phyloP scores from a whole-genome alignment of 2,113 vertebrate species.

The Ammodytes marinus region DNA sequence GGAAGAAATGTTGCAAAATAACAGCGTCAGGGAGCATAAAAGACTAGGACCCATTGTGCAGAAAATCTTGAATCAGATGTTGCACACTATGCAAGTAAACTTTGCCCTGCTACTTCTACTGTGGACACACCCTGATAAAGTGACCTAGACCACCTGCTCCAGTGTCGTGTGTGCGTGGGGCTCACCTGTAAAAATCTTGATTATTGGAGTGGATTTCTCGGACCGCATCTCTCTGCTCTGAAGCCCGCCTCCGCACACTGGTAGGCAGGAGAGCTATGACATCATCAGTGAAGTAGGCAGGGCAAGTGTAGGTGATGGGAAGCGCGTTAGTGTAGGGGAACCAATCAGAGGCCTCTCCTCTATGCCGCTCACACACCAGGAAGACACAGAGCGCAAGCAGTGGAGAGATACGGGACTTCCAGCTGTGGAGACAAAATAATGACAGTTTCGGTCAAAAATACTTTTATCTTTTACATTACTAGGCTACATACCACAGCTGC shows the following conservation, averaged over 20 bases:
- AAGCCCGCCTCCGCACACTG: slow-evolving; percentile 78
- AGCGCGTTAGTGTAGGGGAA: slow-evolving; percentile 91
- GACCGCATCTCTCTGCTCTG: slow-evolving; percentile 84
- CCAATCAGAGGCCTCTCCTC: slow-evolving; percentile 87
- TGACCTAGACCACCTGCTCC: slow-evolving; percentile 61
- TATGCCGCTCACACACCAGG: slow-evolving; percentile 89
- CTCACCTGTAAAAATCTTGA: slow-evolving; percentile 84
- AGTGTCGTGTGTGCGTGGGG: no score
- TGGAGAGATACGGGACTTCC: slow-evolving; percentile 85
- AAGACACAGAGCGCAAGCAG: slow-evolving; percentile 91
- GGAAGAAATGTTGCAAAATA: neutral
- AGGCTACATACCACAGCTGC: no score
- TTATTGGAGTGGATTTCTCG: slow-evolving; percentile 82
- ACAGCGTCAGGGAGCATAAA: neutral
- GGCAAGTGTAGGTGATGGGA: slow-evolving; percentile 89
- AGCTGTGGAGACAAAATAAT: slow-evolving; percentile 56
- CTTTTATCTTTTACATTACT: neutral
- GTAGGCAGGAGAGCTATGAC: slow-evolving; percentile 84
- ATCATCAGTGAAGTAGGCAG: slow-evolving; percentile 82
- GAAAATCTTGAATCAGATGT: neutral
- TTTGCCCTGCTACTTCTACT: neutral
- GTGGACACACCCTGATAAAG: no score
- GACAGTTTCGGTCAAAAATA: neutral
- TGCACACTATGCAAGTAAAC: neutral
- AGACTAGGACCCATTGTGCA: neutral